Evolutionary conservation across 1,140 invertebrate species (phyloP).

Genomic region (Musca vetustissima): DNA sequence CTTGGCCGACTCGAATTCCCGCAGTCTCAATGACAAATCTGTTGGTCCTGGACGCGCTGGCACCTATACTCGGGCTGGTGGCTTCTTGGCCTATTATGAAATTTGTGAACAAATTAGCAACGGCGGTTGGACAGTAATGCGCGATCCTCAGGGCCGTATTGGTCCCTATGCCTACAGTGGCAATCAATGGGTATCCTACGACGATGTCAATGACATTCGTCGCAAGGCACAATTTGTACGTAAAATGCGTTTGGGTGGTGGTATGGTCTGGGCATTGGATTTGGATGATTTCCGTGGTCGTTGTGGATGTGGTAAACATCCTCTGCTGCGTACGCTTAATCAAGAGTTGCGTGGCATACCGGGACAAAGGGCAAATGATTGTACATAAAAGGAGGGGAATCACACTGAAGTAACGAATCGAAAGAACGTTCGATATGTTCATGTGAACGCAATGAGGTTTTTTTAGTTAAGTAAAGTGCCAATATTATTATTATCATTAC

Average conservation of each 20-base stretch:
- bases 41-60: constrained; percentile 78
- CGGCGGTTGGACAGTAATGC: constrained; percentile 67
- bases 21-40: constrained; percentile 68
- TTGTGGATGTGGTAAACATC: constrained; percentile 66
- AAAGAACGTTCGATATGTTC: too few species aligned
- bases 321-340: constrained; percentile 62
- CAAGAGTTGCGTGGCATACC: constrained; percentile 60
- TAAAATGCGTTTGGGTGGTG: constrained; percentile 67
- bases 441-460: not conserved
- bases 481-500: not conserved
- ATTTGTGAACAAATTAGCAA: constrained; percentile 66
- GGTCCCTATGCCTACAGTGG: constrained; percentile 74
- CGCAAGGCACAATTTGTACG: constrained; percentile 63
- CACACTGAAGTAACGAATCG: too few species aligned
- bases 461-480: constrained; percentile 16
- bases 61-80: constrained; percentile 74
- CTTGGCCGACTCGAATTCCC: constrained; percentile 63
- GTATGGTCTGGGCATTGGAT: constrained; percentile 77
- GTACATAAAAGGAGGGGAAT: constrained; percentile 36
- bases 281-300: constrained; percentile 73
- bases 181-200: constrained; percentile 82
- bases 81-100: constrained; percentile 85
- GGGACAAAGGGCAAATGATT: constrained; percentile 54
- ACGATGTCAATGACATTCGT: constrained; percentile 70
- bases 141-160: constrained; percentile 64